phyloP scores from a whole-genome alignment of 2,113 vertebrate genomes.

The Mesitornis unicolor region DNA sequence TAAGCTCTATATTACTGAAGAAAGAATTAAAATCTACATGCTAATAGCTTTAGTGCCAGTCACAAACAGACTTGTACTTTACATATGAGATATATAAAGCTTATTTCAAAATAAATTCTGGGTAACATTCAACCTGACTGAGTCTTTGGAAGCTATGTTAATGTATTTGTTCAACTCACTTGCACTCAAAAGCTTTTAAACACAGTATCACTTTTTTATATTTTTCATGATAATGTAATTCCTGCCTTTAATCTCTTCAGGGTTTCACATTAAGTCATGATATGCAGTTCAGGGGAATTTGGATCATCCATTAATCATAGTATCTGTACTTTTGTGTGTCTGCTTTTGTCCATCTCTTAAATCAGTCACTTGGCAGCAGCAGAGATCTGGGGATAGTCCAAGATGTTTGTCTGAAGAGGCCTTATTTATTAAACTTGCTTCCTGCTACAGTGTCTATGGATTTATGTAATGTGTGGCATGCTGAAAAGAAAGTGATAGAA shows the following conservation, averaged over 20 bases:
- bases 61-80: constrained; percentile 62
- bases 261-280: constrained; percentile 90
- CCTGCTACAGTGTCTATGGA: constrained; percentile 78
- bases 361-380: constrained; percentile 87
- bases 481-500: constrained; percentile 83
- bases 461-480: constrained; percentile 80
- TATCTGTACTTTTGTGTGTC: constrained; percentile 83
- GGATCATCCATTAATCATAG: constrained; percentile 86
- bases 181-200: constrained; percentile 74
- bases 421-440: constrained; percentile 83
- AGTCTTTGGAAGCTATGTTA: constrained; percentile 71
- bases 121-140: constrained; percentile 67
- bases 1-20: constrained; percentile 19
- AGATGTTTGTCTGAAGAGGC: constrained; percentile 80
- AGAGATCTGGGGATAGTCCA: constrained; percentile 69
- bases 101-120: constrained; percentile 77
- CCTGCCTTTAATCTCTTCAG: constrained; percentile 80
- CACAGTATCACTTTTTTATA: constrained; percentile 75
- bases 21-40: constrained; percentile 70
- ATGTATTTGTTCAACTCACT: constrained; percentile 77
- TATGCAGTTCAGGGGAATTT: constrained; percentile 84
- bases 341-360: constrained; percentile 91
- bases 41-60: constrained; percentile 63
- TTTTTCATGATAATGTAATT: constrained; percentile 77
- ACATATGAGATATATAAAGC: constrained; percentile 40